Evolutionary conservation across 2,888 invertebrate species (phyloP).

Genomic region (Cyclophora albipunctata): DNA sequence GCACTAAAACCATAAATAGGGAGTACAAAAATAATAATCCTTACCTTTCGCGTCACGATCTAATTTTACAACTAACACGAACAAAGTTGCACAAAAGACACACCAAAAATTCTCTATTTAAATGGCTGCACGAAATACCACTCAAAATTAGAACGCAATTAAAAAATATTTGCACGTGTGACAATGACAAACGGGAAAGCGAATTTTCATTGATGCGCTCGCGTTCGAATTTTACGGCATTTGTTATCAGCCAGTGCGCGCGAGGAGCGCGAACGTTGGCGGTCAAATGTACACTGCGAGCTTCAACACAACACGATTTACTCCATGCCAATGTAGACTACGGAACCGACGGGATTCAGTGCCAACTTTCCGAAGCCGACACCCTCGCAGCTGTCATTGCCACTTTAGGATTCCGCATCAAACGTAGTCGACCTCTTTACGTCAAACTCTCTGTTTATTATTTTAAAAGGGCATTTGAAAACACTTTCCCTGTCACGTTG

Average conservation of each 20-base stretch:
- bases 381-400: neutral
- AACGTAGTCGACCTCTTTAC: too few relatives aligned
- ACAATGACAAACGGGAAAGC: slow-evolving; percentile 41
- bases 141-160: slow-evolving; percentile 31
- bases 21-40: neutral
- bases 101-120: slow-evolving; percentile 17
- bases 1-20: too few relatives aligned
- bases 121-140: slow-evolving; percentile 36
- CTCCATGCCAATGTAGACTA: slow-evolving; percentile 10
- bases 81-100: slow-evolving; percentile 20
- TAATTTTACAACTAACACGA: slow-evolving; percentile 23
- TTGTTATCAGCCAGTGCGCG: slow-evolving; percentile 27
- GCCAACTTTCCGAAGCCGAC: slow-evolving; percentile 31
- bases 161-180: slow-evolving; percentile 21
- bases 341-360: slow-evolving; percentile 30
- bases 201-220: slow-evolving; percentile 39
- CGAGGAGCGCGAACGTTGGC: slow-evolving; percentile 46
- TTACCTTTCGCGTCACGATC: slow-evolving; percentile 31
- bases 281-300: slow-evolving; percentile 53
- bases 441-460: too few relatives aligned
- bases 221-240: slow-evolving; percentile 34
- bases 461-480: too few relatives aligned
- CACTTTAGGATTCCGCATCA: too few relatives aligned
- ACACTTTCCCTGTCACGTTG: too few relatives aligned
- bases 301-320: slow-evolving; percentile 7